A percentile compares a stretch with the other conserved stretches of the same genome.
These are phyloP conservation scores for Sander lucioperca DNA, from an alignment of 2,113 vertebrate genomes.

Conservation along the genomic window DNA sequence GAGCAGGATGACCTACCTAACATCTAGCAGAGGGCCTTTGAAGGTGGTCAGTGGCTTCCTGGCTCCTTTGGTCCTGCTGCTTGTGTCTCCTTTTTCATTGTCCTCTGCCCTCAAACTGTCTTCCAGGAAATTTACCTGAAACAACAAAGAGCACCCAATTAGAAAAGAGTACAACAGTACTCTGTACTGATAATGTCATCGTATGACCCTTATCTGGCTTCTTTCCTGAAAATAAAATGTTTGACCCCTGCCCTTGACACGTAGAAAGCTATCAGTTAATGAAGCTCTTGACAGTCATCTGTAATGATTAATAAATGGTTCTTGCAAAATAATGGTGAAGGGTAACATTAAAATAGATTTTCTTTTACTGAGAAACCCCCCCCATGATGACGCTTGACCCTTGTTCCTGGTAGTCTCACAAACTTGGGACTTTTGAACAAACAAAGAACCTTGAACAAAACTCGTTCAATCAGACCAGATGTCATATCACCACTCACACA, in stretches of 20 bases:
- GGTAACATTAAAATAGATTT: background rate
- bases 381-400: constrained; percentile 8
- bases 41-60: constrained; percentile 92
- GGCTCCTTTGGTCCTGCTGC: constrained; percentile 85
- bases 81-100: constrained; percentile 87
- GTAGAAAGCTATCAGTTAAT: constrained; percentile 41
- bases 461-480: constrained; percentile 3
- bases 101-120: constrained; percentile 89
- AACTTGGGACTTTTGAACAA: background rate
- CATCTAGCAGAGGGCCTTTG: constrained; percentile 92
- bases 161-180: constrained; percentile 41
- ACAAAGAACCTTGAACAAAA: background rate
- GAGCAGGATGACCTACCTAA: constrained; percentile 87
- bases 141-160: constrained; percentile 72
- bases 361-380: background rate
- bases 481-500: background rate
- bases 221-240: constrained; percentile 28
- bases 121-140: constrained; percentile 89
- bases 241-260: constrained; percentile 38
- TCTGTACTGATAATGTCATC: constrained; percentile 1
- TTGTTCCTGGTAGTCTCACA: background rate
- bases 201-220: constrained; percentile 26
- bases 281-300: constrained; percentile 12
- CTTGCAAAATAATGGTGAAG: constrained; percentile 10
- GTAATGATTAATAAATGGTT: constrained; percentile 13